Evolutionary conservation across 2,797 vertebrate genomes (phyloP).

Genomic region (Poeciliopsis gracilis): DNA sequence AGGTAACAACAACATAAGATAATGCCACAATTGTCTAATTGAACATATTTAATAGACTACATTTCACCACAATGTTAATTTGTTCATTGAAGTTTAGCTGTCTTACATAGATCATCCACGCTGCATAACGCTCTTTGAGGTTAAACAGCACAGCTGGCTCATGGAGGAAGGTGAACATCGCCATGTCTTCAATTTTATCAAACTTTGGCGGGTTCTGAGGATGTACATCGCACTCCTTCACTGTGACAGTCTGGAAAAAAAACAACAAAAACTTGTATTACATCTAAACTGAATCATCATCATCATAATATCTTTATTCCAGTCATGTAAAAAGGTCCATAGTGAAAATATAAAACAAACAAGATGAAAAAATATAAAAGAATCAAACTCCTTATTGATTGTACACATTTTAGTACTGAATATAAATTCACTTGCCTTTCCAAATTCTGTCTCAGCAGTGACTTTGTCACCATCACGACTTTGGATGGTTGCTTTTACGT

Average conservation of each 20-base stretch:
- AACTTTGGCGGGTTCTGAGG: constrained; percentile 83
- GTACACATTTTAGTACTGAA: background rate
- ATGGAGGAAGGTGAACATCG: constrained; percentile 84
- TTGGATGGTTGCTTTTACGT: constrained; percentile 81
- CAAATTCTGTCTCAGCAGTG: constrained; percentile 82
- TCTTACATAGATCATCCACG: constrained; percentile 87
- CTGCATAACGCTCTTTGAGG: constrained; percentile 87
- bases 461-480: constrained; percentile 86
- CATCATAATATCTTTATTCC: no score
- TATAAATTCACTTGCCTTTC: constrained; percentile 79
- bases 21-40: background rate
- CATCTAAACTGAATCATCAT: background rate
- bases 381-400: background rate
- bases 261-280: background rate
- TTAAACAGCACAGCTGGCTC: constrained; percentile 88
- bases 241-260: constrained; percentile 78
- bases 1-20: background rate
- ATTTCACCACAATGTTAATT: background rate
- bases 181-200: constrained; percentile 90
- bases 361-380: no score
- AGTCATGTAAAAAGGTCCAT: no score
- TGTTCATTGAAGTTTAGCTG: background rate
- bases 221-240: constrained; percentile 83
- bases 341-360: no score
- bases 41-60: background rate